A percentile compares a stretch with the other conserved stretches of the same genome.
Conservation (phyloP, 1,140 invertebrate genomes). For the Anoplolepis gracilipes region DNA sequence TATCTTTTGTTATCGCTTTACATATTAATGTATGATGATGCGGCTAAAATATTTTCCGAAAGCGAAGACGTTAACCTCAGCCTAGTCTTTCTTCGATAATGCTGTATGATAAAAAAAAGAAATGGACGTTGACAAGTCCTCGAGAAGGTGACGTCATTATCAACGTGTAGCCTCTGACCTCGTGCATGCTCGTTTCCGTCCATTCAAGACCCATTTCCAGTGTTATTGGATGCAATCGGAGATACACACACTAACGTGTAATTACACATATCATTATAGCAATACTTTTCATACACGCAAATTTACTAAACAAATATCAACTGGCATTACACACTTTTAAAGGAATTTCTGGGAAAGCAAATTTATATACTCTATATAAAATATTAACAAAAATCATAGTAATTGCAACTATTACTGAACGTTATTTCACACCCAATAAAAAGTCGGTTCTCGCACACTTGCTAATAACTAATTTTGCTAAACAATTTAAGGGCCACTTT, state of each 20-base stretch:
- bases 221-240: constrained; percentile 45
- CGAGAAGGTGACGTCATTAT: constrained; percentile 70
- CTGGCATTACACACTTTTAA: not conserved
- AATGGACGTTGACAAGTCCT: constrained; percentile 49
- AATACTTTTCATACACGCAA: not conserved
- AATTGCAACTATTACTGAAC: not conserved
- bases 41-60: not conserved
- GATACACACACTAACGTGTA: not conserved
- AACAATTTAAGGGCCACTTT: too few species aligned
- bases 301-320: constrained; percentile 31
- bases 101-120: constrained; percentile 56
- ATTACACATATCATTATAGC: constrained; percentile 4
- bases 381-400: not conserved
- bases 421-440: constrained; percentile 9
- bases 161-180: constrained; percentile 70
- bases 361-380: too few species aligned
- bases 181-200: constrained; percentile 50
- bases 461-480: too few species aligned
- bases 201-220: constrained; percentile 32
- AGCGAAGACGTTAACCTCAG: constrained; percentile 37
- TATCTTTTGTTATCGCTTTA: constrained; percentile 1
- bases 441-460: constrained; percentile 13
- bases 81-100: constrained; percentile 44
- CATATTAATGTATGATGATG: not conserved
- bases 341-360: not conserved